Percentiles rank a stretch among this genome's conserved stretches.
Evolutionary conservation across 2,797 vertebrate species (phyloP).

Genomic region (Muscicapa comitata): DNA sequence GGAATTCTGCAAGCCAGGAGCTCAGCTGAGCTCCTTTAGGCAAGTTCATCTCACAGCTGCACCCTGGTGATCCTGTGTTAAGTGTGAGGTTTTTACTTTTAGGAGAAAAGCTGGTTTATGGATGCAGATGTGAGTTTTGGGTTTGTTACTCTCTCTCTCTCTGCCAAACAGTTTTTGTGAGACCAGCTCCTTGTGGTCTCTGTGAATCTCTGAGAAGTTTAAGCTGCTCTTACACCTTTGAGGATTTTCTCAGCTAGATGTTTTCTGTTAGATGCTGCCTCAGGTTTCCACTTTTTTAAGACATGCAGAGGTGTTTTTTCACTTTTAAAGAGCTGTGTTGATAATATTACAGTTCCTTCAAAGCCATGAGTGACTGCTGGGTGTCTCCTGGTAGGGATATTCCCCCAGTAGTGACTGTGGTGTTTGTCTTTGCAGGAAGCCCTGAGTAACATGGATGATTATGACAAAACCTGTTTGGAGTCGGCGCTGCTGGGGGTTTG

Average conservation of each 20-base stretch:
- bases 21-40: background rate
- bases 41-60: background rate
- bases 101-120: background rate
- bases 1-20: background rate
- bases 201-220: background rate
- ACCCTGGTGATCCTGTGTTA: background rate
- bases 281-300: background rate
- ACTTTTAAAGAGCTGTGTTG: background rate
- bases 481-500: conserved; percentile 89
- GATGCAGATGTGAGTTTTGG: background rate
- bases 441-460: conserved; percentile 93
- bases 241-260: background rate
- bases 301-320: background rate
- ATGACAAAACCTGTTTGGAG: conserved; percentile 97
- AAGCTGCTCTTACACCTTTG: background rate
- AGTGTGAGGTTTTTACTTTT: background rate
- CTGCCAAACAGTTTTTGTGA: background rate
- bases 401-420: background rate
- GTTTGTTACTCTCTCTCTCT: background rate
- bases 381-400: background rate
- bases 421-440: conserved; percentile 82
- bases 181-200: background rate
- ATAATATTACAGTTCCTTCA: background rate
- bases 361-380: background rate
- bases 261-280: background rate